Conservation (phyloP, 2,797 vertebrate species). For the Lepilemur septentrionalis region DNA sequence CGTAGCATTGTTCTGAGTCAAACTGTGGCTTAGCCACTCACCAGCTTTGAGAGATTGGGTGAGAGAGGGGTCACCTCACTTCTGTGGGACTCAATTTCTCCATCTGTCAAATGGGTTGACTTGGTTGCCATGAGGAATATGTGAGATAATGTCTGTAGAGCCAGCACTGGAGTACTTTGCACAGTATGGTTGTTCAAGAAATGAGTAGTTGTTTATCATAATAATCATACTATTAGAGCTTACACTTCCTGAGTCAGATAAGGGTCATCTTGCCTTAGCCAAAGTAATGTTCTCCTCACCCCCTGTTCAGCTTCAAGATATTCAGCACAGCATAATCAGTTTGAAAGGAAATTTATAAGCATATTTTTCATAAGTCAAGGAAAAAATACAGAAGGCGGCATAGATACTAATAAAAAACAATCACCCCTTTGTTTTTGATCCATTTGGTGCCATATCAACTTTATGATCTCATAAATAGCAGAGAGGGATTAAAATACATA, state of each 20-base stretch:
- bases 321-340: not conserved
- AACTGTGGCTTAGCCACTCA: not conserved
- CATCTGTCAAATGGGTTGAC: not conserved
- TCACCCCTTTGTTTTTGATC: conserved; percentile 57
- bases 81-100: not conserved
- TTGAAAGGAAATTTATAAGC: conserved; percentile 51
- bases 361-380: conserved; percentile 32
- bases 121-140: not conserved
- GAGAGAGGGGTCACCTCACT: not conserved
- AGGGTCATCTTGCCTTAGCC: not conserved
- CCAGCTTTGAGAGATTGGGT: not conserved
- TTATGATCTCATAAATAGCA: conserved; percentile 51
- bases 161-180: not conserved
- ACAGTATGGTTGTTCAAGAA: not conserved
- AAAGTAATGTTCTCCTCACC: not conserved
- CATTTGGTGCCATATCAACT: conserved; percentile 47
- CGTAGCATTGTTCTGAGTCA: not conserved
- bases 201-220: not conserved
- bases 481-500: conserved; percentile 48
- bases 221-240: not conserved
- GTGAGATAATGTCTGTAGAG: not conserved
- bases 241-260: not conserved
- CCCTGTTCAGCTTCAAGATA: not conserved
- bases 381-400: conserved; percentile 28
- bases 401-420: conserved; percentile 60